These are phyloP conservation scores for Hippopotamus amphibius DNA, from an alignment of 2,113 vertebrate species.

Conservation along the genomic window DNA sequence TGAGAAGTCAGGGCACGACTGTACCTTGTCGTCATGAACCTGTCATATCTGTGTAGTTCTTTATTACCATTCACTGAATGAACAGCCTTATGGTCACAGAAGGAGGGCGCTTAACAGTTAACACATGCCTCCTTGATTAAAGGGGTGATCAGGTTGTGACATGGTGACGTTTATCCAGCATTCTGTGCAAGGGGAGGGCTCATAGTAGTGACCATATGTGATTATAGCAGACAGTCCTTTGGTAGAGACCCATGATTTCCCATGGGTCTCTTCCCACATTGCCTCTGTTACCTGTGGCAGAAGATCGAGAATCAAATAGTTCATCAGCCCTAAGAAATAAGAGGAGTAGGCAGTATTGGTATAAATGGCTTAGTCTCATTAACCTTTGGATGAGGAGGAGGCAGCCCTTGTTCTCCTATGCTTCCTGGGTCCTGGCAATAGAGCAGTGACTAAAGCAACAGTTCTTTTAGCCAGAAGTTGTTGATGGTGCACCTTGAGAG, in stretches of 20 bases:
- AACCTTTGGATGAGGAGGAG: background rate
- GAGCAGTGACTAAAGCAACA: background rate
- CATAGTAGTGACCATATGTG: background rate
- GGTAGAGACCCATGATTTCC: background rate
- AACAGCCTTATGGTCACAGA: background rate
- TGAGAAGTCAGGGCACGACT: background rate
- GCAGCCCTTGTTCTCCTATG: background rate
- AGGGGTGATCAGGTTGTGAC: background rate
- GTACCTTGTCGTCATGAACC: background rate
- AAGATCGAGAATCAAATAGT: background rate
- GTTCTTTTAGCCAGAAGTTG: background rate
- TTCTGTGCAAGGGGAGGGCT: background rate
- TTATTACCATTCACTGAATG: background rate
- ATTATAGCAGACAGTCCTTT: background rate
- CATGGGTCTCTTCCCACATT: background rate
- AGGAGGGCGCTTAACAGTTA: background rate
- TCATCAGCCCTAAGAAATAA: background rate
- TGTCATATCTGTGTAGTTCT: background rate
- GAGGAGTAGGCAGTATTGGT: background rate
- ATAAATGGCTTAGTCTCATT: background rate
- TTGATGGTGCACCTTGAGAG: background rate
- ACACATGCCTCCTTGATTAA: background rate
- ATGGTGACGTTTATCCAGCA: background rate
- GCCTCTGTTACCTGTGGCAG: constrained; percentile 23
- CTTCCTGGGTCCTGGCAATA: background rate